These are phyloP conservation scores for Pseudomyrmex cubaensis DNA, from an alignment of 1,140 invertebrate species.

Conservation along the genomic window DNA sequence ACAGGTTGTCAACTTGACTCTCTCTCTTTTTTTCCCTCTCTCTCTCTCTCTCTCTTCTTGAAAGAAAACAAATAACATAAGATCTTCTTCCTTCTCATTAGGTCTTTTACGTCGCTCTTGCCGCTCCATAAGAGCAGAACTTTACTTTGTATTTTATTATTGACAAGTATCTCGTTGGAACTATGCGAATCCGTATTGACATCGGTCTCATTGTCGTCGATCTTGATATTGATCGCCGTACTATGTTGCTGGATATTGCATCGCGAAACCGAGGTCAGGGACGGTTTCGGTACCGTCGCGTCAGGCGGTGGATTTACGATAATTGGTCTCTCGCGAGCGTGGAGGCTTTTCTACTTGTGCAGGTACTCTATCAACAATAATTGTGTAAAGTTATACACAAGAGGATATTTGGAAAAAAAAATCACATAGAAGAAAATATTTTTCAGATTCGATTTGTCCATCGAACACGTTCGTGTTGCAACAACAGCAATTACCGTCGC, in stretches of 20 bases:
- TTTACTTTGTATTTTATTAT: conserved; percentile 66
- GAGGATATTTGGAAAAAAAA: neutral
- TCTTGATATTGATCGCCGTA: conserved; percentile 63
- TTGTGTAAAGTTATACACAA: neutral
- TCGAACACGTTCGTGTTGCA: conserved; percentile 68
- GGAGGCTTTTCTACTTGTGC: conserved; percentile 72
- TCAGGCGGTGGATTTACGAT: conserved; percentile 71
- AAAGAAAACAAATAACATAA: conserved; percentile 14
- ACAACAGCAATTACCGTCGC: conserved; percentile 60
- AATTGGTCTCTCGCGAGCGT: conserved; percentile 69
- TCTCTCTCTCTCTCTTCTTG: neutral
- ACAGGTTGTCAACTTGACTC: conserved; percentile 29
- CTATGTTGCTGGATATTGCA: conserved; percentile 74
- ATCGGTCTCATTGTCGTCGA: conserved; percentile 62
- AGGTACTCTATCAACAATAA: conserved; percentile 57
- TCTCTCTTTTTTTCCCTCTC: neutral
- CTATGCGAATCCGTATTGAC: conserved; percentile 72
- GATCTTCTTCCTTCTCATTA: conserved; percentile 43
- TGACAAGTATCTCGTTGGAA: conserved; percentile 68
- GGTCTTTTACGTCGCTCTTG: conserved; percentile 62
- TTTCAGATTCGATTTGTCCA: conserved; percentile 67
- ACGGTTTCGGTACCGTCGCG: conserved; percentile 67
- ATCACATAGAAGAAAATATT: neutral
- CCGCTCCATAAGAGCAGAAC: conserved; percentile 72
- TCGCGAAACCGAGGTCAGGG: conserved; percentile 72